phyloP scores from a whole-genome alignment of 2,113 vertebrate genomes.

The Amblyornis subalaris region DNA sequence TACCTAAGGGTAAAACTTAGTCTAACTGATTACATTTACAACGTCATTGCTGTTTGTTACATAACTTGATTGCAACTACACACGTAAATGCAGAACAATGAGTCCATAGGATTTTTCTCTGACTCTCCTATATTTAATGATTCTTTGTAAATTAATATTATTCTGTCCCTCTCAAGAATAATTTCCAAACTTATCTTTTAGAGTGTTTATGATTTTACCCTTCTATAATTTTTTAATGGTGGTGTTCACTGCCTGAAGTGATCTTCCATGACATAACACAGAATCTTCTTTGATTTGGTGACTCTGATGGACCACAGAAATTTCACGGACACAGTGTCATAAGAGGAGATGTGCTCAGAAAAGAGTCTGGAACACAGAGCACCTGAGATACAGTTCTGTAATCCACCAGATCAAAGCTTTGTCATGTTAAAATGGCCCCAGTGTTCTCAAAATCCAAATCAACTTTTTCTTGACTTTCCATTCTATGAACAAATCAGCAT shows the following conservation, averaged over 20 bases:
- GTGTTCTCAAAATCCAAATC: not conserved
- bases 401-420: not conserved
- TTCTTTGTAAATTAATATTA: not conserved
- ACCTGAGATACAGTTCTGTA: not conserved
- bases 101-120: not conserved
- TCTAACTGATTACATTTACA: not conserved
- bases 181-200: not conserved
- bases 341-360: not conserved
- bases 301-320: not conserved
- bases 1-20: not conserved
- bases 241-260: not conserved
- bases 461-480: not conserved
- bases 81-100: not conserved
- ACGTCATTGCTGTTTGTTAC: not conserved
- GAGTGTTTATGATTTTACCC: not conserved
- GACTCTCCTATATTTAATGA: not conserved
- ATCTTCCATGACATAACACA: not conserved
- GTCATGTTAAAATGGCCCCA: not conserved
- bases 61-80: not conserved
- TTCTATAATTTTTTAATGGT: not conserved
- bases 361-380: not conserved
- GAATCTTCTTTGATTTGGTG: not conserved
- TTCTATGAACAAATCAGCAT: not conserved
- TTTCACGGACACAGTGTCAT: accelerated
- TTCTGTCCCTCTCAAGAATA: not conserved